phyloP scores from a whole-genome alignment of 2,888 invertebrate genomes.

The Subacronicta megacephala region DNA sequence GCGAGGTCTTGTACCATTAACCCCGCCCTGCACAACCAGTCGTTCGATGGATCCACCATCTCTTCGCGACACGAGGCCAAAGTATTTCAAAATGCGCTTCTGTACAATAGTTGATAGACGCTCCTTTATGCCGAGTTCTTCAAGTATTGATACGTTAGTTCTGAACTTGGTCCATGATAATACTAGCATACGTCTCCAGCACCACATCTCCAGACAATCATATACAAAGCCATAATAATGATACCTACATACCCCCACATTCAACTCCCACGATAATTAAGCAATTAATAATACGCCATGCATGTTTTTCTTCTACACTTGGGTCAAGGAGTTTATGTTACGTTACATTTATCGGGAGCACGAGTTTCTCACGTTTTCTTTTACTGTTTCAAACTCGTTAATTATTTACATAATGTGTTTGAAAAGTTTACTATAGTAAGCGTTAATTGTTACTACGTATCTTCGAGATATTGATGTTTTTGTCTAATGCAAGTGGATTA shows the following conservation, averaged over 20 bases:
- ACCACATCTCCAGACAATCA: slow-evolving; percentile 9
- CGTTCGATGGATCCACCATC: no score
- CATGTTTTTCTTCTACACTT: slow-evolving; percentile 25
- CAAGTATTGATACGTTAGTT: no score
- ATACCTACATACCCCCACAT: slow-evolving; percentile 11
- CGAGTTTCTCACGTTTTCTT: slow-evolving; percentile 45
- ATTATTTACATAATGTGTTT: slow-evolving; percentile 2
- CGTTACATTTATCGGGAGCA: slow-evolving; percentile 16
- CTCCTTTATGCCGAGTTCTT: no score
- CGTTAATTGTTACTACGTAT: not conserved
- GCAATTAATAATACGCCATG: slow-evolving; percentile 13
- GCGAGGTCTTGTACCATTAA: no score
- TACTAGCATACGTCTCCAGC: no score
- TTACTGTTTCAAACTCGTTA: not conserved
- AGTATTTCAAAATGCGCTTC: no score
- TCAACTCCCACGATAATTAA: slow-evolving; percentile 42
- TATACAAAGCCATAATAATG: slow-evolving; percentile 11
- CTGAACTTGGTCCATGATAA: no score
- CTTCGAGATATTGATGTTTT: no score
- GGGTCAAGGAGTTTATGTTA: slow-evolving; percentile 32
- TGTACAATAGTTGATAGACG: no score
- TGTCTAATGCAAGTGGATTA: no score
- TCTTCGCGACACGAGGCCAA: no score
- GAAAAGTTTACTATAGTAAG: not conserved
- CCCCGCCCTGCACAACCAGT: no score